Conservation (phyloP, 2,888 invertebrate species). For the Campoplex capitator region DNA sequence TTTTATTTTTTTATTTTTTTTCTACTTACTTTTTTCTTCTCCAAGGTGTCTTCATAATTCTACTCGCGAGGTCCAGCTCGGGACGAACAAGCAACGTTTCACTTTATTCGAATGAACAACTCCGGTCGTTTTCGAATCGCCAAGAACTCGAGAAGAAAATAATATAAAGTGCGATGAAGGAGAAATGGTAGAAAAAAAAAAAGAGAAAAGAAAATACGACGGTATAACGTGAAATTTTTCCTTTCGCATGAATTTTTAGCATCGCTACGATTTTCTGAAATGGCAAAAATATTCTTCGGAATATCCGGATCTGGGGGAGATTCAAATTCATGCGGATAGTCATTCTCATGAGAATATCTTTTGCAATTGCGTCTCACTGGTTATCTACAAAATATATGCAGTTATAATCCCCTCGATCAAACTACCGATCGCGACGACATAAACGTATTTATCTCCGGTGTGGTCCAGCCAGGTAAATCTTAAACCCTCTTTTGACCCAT, state of each 20-base stretch:
- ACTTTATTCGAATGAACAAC: slow-evolving; percentile 73
- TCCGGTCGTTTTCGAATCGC: slow-evolving; percentile 51
- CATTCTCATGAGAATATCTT: slow-evolving; percentile 24
- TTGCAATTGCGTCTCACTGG: slow-evolving; percentile 1
- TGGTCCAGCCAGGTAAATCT: slow-evolving; percentile 24
- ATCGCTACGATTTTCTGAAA: slow-evolving; percentile 13
- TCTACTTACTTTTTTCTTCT: slow-evolving; percentile 27
- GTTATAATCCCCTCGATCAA: slow-evolving; percentile 27
- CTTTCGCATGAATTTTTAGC: background rate
- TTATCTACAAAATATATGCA: background rate
- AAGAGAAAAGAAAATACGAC: background rate
- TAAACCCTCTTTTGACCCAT: slow-evolving; percentile 21
- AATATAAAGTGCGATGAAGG: slow-evolving; percentile 3
- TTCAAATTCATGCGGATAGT: slow-evolving; percentile 25
- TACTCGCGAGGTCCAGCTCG: slow-evolving; percentile 32
- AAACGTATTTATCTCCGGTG: slow-evolving; percentile 74
- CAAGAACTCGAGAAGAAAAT: slow-evolving; percentile 23
- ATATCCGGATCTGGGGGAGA: slow-evolving; percentile 15
- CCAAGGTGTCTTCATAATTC: slow-evolving; percentile 35
- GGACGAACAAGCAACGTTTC: slow-evolving; percentile 70
- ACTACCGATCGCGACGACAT: slow-evolving; percentile 39
- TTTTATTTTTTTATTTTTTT: background rate
- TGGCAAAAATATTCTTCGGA: slow-evolving; percentile 17
- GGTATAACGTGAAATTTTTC: slow-evolving; percentile 20
- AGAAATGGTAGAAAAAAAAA: background rate